phyloP scores from a whole-genome alignment of 2,888 invertebrate genomes.

The Monoplex corrugatus region DNA sequence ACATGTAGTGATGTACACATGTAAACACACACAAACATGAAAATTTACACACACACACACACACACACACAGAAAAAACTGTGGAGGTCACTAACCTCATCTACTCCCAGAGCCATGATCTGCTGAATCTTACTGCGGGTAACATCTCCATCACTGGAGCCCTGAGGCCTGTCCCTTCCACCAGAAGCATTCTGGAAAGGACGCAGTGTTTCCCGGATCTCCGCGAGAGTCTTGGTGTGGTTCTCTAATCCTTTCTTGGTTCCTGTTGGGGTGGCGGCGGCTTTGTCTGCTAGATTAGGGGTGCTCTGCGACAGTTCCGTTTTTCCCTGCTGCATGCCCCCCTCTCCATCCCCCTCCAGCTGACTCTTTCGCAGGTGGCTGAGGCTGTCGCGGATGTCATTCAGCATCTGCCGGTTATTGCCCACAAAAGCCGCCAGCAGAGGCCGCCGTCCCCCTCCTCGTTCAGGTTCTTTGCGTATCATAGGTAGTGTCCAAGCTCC shows the following conservation, averaged over 20 bases:
- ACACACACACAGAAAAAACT: too few species aligned
- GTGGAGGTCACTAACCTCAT: slow-evolving; percentile 63
- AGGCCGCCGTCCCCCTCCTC: slow-evolving; percentile 62
- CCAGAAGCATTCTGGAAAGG: slow-evolving; percentile 84
- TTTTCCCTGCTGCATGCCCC: slow-evolving; percentile 48
- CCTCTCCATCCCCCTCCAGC: slow-evolving; percentile 52
- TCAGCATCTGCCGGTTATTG: slow-evolving; percentile 75
- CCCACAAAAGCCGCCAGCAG: slow-evolving; percentile 70
- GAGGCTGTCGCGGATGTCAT: slow-evolving; percentile 73
- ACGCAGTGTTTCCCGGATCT: slow-evolving; percentile 91
- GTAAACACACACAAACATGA: too few species aligned
- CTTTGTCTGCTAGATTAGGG: slow-evolving; percentile 62
- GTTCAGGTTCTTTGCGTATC: slow-evolving; percentile 60
- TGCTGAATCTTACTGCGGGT: slow-evolving; percentile 60
- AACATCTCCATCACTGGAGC: slow-evolving; percentile 53
- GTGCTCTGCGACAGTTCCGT: slow-evolving; percentile 64
- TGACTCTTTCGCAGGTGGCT: slow-evolving; percentile 69
- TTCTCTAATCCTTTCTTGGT: slow-evolving; percentile 73
- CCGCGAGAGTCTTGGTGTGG: slow-evolving; percentile 93
- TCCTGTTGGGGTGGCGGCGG: slow-evolving; percentile 47
- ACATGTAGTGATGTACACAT: too few species aligned
- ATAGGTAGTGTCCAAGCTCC: slow-evolving; percentile 56
- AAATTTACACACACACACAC: not conserved
- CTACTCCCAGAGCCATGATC: slow-evolving; percentile 60
- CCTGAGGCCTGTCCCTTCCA: slow-evolving; percentile 55